Base-by-base conservation (phyloP, 2,888 invertebrate species). In the Pristionchus exspectatus region DNA sequence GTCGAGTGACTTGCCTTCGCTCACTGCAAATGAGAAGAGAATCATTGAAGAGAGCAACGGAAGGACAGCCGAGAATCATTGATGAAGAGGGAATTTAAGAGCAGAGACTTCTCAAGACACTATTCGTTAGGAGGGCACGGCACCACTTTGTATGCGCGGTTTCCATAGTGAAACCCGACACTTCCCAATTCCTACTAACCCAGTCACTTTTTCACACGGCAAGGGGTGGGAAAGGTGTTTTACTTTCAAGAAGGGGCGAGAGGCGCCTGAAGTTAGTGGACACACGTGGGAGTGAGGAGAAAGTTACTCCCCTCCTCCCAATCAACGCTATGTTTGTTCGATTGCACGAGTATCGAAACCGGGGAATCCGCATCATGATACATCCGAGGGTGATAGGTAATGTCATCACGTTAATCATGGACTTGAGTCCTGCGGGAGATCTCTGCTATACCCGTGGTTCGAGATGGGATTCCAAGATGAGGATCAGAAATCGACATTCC, bases 1-100 rank as follows among this genome's bases (percentile, higher is more conserved):
- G 10, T 90, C 90, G 81, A 90, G 90, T 5, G 90, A 90, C 90
- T 90, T 90, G 59, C 88, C 89, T 50, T 87, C 87, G 50, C 66
- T 69, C 44, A 87, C 87, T 87, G 69, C 59, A 86, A 59, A 16
- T 30, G 33, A 24, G 33, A 74, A 18, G 27, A 21, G 77, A 44
- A 81, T 81, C 21, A 24, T 16, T 33, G 44, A 81, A 50, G 50
- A 27, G 69, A 72, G 69, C 69, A 72, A 72, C 16, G 16, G 66
- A 66, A 27, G 63, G 63, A 63, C 24, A 7, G 21, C 59, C 21
- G 16, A 72, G 69, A 27, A 72, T 72, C 30, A 0, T 2, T 16
- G 33, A 72, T 72, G 30, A 72, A 33, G 16, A 24, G 63, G 63
- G 63, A 63, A 63, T 63, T n/a, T 24, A 24, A 63, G 63, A 24